phyloP scores from a whole-genome alignment of 92 coral and sea anemone genomes.

The Zoanthus sansibaricus region DNA sequence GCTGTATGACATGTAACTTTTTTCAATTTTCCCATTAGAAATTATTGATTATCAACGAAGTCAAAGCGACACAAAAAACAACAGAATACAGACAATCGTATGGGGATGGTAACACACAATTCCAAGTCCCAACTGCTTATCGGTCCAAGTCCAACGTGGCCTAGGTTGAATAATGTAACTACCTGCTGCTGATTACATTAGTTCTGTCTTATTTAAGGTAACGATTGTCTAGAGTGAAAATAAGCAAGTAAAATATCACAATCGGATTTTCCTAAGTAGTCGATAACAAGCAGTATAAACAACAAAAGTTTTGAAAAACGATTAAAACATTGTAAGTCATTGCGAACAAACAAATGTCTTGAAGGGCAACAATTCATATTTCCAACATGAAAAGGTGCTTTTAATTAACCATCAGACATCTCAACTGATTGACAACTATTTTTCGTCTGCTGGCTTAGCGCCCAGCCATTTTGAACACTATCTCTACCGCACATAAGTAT shows the following conservation, averaged over 20 bases:
- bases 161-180: too few species aligned
- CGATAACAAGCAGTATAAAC: background rate
- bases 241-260: background rate
- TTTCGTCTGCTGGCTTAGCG: background rate
- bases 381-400: slow-evolving; percentile 7
- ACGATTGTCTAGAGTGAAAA: background rate
- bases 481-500: background rate
- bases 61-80: too few species aligned
- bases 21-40: too few species aligned
- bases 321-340: background rate
- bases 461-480: background rate
- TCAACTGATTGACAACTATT: slow-evolving; percentile 24
- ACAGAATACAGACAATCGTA: too few species aligned
- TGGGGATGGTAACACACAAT: too few species aligned
- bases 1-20: too few species aligned
- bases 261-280: background rate
- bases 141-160: too few species aligned
- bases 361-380: background rate
- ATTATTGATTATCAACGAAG: too few species aligned
- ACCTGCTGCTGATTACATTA: background rate
- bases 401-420: slow-evolving; percentile 10
- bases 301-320: background rate
- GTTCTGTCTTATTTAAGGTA: background rate
- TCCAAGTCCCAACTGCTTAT: too few species aligned
- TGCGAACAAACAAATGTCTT: background rate